These are phyloP conservation scores for Steinernema carpocapsae DNA, from an alignment of 2,888 invertebrate genomes.

Conservation along the genomic window DNA sequence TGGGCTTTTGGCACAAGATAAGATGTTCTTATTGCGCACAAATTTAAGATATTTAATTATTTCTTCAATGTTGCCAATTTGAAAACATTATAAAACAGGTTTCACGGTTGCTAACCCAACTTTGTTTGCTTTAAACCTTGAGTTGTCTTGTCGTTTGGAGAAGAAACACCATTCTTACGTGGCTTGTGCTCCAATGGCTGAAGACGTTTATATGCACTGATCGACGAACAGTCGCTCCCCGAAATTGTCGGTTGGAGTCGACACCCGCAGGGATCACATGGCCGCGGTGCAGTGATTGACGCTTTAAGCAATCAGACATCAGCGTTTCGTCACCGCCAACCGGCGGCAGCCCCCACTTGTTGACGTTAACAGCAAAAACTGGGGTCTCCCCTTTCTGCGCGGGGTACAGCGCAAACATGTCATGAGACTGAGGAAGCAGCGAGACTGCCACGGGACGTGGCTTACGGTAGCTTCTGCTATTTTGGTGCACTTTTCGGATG, in stretches of 20 bases:
- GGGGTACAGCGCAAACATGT: constrained; percentile 9
- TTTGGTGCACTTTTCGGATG: neutral
- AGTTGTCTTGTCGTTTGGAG: neutral
- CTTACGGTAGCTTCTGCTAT: neutral
- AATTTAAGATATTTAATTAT: no score
- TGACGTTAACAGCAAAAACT: neutral
- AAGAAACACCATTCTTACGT: neutral
- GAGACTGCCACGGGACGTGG: neutral
- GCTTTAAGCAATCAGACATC: constrained; percentile 31
- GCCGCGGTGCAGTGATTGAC: neutral
- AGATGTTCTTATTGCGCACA: no score
- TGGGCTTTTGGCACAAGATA: no score
- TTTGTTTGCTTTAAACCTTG: no score
- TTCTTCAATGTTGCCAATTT: no score
- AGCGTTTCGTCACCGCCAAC: constrained; percentile 12
- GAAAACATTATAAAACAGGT: no score
- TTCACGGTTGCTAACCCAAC: no score
- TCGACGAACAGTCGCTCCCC: neutral
- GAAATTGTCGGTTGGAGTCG: neutral
- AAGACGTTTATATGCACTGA: constrained; percentile 26
- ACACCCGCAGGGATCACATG: neutral
- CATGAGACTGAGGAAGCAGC: neutral
- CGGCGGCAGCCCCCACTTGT: neutral
- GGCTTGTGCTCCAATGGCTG: neutral
- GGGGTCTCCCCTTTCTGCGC: constrained; percentile 24